Base-by-base conservation (phyloP, 2,113 vertebrate species). In the Coryphaenoides rupestris region DNA sequence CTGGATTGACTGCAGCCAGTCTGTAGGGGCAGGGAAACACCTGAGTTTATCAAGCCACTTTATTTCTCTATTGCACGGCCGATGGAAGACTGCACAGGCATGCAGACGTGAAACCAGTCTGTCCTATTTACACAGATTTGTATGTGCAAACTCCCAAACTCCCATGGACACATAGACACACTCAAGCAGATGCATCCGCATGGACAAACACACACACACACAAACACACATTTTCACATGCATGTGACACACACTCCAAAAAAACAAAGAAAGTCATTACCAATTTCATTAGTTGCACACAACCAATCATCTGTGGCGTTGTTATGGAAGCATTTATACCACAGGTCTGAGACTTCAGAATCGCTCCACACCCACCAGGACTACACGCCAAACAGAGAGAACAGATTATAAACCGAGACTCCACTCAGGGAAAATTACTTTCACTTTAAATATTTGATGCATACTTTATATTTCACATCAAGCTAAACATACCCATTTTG, bases 1-100 rank as follows among this genome's bases (percentile, higher is more conserved):
- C 81, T 95, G 94, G 5, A 95, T 90, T 0, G 93, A 91, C 56
- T 92, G 92, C 66, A 95, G 86, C 94, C 94, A 96, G 62, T 92
- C 94, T 89, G 82, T 13, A 23, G 62, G 33, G 58, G 46, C 1
- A 54, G 7, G 23, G 3, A 55, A 22, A 21, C 47, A 50, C 17
- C 47, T 50, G 5, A 50, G n/a, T n/a, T n/a, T n/a, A n/a, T n/a
- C n/a, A n/a, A n/a, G n/a, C n/a, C n/a, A n/a, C n/a, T n/a, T n/a
- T n/a, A 50, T 10, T 55, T 50, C 9, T 12, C 47, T n/a, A 50
- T 50, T 50, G 22, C 19, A 55, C 13, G 19, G 33, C 33, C 13
- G 33, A 40, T 7, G 0, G 7, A 40, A 40, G 33, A 10, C 24
- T 26, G 24, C 24, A 26, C 6, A 54, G n/a, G 19, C 19, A 19